phyloP scores from a whole-genome alignment of 2,888 invertebrate species.

The Folsomia candida region DNA sequence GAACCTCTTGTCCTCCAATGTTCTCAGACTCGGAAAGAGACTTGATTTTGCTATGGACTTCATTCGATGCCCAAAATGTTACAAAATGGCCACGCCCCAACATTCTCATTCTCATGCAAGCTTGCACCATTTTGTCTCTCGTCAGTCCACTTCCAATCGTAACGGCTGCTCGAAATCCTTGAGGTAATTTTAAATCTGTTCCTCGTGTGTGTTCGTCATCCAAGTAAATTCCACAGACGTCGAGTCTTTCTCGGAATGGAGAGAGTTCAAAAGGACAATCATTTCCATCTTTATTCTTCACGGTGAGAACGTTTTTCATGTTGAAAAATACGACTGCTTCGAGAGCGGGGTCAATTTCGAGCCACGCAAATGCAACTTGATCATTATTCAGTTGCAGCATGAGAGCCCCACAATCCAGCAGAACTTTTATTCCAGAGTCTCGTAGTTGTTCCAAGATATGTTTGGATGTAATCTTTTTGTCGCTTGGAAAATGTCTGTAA shows the following conservation, averaged over 20 bases:
- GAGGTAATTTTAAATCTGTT: constrained; percentile 40
- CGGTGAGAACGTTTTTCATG: constrained; percentile 20
- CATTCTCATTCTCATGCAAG: constrained; percentile 42
- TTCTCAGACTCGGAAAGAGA: neutral
- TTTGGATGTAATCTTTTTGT: neutral
- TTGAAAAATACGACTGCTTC: constrained; percentile 41
- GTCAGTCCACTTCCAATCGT: constrained; percentile 37
- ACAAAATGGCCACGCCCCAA: constrained; percentile 36
- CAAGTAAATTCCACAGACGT: constrained; percentile 33
- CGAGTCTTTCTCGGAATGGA: constrained; percentile 27
- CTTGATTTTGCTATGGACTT: constrained; percentile 28
- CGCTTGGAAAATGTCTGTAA: neutral
- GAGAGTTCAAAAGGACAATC: constrained; percentile 29
- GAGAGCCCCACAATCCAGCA: constrained; percentile 43
- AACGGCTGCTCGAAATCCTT: constrained; percentile 25
- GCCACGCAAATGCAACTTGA: constrained; percentile 41
- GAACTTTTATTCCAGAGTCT: constrained; percentile 16
- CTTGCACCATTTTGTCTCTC: constrained; percentile 43
- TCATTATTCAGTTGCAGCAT: constrained; percentile 39
- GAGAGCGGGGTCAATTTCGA: constrained; percentile 26
- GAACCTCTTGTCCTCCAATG: constrained; percentile 25
- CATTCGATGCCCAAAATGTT: constrained; percentile 35
- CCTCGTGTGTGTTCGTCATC: constrained; percentile 44
- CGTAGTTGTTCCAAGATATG: constrained; percentile 24
- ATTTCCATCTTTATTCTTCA: neutral